Evolutionary conservation across 2,797 vertebrate genomes (phyloP).

Genomic region (Nyctibius grandis): DNA sequence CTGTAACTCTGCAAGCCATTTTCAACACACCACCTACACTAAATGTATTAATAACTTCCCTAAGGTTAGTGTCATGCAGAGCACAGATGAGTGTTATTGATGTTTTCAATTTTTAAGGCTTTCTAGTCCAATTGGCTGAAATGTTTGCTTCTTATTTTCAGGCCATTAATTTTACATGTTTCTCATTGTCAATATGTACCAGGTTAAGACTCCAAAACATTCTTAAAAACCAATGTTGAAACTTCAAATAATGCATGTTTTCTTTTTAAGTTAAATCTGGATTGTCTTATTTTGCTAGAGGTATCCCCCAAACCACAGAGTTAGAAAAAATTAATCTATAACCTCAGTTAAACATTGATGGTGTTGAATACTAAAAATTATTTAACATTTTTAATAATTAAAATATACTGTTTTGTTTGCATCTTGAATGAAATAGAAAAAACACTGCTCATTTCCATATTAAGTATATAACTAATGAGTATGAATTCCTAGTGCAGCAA

Average conservation of each 20-base stretch:
- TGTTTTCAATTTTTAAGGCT: conserved; percentile 18
- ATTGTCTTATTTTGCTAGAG: not conserved
- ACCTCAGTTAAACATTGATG: not conserved
- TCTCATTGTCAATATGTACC: not conserved
- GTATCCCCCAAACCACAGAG: not conserved
- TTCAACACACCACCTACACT: conserved; percentile 8
- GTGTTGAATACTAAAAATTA: not conserved
- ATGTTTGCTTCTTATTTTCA: not conserved
- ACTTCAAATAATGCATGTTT: not conserved
- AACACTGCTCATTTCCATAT: not conserved
- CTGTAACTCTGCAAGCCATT: not conserved
- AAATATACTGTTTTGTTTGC: not conserved
- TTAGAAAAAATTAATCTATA: not conserved
- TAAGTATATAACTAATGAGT: not conserved
- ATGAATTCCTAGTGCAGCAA: not conserved
- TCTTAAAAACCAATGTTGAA: not conserved
- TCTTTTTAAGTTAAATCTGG: not conserved
- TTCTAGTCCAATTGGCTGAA: not conserved
- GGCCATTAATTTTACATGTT: not conserved
- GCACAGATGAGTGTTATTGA: not conserved
- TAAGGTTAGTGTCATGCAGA: not conserved
- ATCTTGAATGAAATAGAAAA: not conserved
- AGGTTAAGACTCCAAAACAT: not conserved
- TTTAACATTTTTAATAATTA: not conserved
- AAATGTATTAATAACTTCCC: conserved; percentile 42